Percentiles rank a stretch among this genome's conserved stretches.
These are phyloP conservation scores for Hippocampus mohnikei DNA, from an alignment of 2,113 vertebrate species.

Conservation along the genomic window DNA sequence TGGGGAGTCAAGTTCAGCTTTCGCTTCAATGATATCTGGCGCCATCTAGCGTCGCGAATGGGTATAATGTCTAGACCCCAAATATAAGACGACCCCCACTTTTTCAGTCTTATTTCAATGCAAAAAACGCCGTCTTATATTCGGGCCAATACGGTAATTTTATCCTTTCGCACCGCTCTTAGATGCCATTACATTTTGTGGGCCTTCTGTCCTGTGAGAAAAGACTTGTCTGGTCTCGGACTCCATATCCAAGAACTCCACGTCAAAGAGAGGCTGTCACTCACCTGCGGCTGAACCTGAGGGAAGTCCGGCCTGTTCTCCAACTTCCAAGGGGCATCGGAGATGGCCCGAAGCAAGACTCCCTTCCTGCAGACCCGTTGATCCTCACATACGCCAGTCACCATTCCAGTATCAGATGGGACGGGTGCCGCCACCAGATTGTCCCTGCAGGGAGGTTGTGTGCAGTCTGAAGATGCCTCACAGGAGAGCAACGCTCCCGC, in stretches of 20 bases:
- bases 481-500: constrained; percentile 53
- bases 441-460: constrained; percentile 63
- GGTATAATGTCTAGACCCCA: no score
- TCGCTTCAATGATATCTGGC: no score
- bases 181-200: constrained; percentile 49
- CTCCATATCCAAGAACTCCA: background rate
- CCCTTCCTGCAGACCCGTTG: constrained; percentile 46
- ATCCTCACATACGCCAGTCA: constrained; percentile 53
- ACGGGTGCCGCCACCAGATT: constrained; percentile 66
- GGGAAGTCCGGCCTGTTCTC: constrained; percentile 41
- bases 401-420: constrained; percentile 38
- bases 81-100: no score
- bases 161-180: constrained; percentile 42
- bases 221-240: constrained; percentile 10
- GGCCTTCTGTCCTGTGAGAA: constrained; percentile 38
- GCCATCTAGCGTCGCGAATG: no score
- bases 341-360: constrained; percentile 30
- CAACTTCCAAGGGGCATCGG: constrained; percentile 32
- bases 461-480: constrained; percentile 53
- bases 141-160: constrained; percentile 30
- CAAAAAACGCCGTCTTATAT: no score
- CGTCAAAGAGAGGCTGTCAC: constrained; percentile 4
- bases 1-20: no score
- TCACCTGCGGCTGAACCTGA: constrained; percentile 57
- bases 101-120: no score